Base-by-base conservation (phyloP, 2,888 invertebrate species). In the Eumerus sabulonum region DNA sequence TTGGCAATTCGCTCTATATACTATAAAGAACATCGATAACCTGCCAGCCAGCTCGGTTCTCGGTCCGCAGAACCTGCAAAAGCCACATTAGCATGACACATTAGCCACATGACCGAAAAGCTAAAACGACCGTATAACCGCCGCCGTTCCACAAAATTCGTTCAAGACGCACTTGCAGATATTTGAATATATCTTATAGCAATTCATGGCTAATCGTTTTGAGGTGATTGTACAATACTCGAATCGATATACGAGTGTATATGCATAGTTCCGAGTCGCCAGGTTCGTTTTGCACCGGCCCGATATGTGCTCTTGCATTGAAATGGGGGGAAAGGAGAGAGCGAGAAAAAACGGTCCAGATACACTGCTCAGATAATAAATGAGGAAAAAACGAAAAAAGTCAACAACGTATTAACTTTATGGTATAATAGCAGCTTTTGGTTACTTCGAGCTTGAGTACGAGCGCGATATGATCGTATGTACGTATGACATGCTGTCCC, bases 121-220 rank as follows among this genome's bases (percentile, higher is more conserved):
- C 14, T 11, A 13, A 18, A 56, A 18, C 27, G 7, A 27, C 27
- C 27, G 27, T 27, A 27, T 27, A 27, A 27, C 27, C 27, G 27
- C n/a, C n/a, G n/a, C n/a, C n/a, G n/a, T n/a, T n/a, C n/a, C n/a
- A n/a, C n/a, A n/a, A n/a, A n/a, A n/a, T n/a, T n/a, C n/a, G n/a
- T n/a, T n/a, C n/a, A n/a, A n/a, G n/a, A 27, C 7, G 3, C 7
- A 27, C 27, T 27, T 7, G 7, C 7, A 7, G 27, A 27, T 27
- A 27, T 7, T 7, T 7, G 27, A 40, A 40, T 40, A 40, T 40
- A n/a, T 40, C 27, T 11, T 7, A 3, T 36, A 18, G 18, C 27
- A 57, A 73, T 73, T 77, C 73, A 77, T 73, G 67, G 73, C 59
- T 77, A 77, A 77, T 77, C 73, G 47, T 63, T 67, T 63, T 9